Conservation (phyloP, 2,888 invertebrate species). For the Asteroscopus sphinx region DNA sequence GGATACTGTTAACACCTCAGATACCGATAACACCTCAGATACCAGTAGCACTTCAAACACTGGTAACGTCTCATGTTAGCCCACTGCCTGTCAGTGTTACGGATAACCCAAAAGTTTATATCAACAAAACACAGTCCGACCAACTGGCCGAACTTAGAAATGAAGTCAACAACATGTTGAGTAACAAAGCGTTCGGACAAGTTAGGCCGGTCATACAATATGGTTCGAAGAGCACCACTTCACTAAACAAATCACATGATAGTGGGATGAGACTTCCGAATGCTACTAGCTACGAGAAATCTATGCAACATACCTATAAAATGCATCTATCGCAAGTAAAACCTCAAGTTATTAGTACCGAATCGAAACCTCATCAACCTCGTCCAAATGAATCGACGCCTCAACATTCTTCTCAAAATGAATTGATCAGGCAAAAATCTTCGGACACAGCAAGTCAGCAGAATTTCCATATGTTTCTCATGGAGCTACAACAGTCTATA, state of each 20-base stretch:
- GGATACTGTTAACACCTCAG: conserved; percentile 24
- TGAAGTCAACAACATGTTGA: conserved; percentile 55
- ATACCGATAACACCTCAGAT: conserved; percentile 16
- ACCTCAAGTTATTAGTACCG: background rate
- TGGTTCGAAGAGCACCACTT: conserved; percentile 32
- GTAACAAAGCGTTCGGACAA: conserved; percentile 40
- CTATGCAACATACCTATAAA: conserved; percentile 17
- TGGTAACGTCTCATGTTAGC: conserved; percentile 46
- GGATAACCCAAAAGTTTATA: conserved; percentile 67
- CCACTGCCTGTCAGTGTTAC: conserved; percentile 61
- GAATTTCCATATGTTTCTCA: conserved; percentile 71
- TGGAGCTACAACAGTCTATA: conserved; percentile 70
- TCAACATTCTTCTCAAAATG: background rate
- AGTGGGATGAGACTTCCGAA: conserved; percentile 16
- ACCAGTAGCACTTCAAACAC: conserved; percentile 13
- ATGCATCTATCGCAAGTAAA: conserved; percentile 1
- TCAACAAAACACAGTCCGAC: conserved; percentile 67
- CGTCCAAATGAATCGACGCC: conserved; percentile 2
- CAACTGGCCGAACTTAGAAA: conserved; percentile 57
- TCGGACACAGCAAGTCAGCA: conserved; percentile 47
- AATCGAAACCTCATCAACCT: conserved; percentile 7
- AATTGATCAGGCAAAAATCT: conserved; percentile 15
- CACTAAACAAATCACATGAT: conserved; percentile 17
- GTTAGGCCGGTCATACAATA: conserved; percentile 56
- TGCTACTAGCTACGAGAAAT: conserved; percentile 13